phyloP scores from a whole-genome alignment of 2,888 invertebrate species.

The Stenodema calcarata region DNA sequence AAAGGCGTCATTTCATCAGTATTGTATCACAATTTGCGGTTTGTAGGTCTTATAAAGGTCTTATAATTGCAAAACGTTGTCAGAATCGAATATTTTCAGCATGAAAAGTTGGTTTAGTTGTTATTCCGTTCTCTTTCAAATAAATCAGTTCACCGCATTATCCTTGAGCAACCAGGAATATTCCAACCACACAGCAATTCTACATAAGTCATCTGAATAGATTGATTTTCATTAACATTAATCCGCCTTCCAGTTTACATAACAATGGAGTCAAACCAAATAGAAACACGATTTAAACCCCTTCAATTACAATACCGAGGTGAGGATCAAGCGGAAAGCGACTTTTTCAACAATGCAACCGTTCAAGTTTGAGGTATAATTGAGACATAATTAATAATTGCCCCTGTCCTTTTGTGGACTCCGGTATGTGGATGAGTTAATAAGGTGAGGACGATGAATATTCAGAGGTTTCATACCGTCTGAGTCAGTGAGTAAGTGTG shows the following conservation, averaged over 20 bases:
- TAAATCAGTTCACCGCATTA: no score
- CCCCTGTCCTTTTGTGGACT: neutral
- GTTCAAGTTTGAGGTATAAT: neutral
- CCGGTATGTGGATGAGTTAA: neutral
- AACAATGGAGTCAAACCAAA: neutral
- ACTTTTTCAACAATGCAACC: neutral
- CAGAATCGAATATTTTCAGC: no score
- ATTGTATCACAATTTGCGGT: no score
- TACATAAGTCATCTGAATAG: no score
- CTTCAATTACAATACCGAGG: neutral
- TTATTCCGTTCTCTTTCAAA: no score
- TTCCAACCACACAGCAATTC: no score
- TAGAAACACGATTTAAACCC: neutral
- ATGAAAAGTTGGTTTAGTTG: no score
- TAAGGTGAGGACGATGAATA: neutral
- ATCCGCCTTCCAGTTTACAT: neutral
- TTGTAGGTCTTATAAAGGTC: no score
- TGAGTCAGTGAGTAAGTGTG: neutral
- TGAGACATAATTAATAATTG: neutral
- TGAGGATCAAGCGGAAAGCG: neutral
- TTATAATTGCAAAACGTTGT: no score
- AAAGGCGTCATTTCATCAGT: no score
- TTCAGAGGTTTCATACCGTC: neutral
- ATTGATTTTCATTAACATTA: neutral
- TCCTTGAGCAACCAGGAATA: no score